A percentile compares a stretch with the other conserved stretches of the same genome.
These are phyloP conservation scores for Argynnis bischoffii DNA, from an alignment of 2,888 invertebrate species.

Conservation along the genomic window DNA sequence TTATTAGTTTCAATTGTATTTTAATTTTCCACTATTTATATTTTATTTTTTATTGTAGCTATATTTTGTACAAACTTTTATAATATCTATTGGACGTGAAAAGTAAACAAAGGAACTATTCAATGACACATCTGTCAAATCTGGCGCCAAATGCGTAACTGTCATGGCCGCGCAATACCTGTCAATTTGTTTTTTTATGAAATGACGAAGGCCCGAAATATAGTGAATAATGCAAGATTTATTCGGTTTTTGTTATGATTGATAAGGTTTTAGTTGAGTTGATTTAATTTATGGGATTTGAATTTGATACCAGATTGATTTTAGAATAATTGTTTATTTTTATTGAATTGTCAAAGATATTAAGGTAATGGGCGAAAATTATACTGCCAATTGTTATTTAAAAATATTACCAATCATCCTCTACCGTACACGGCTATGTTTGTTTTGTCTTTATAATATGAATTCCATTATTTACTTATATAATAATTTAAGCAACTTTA, in stretches of 20 bases:
- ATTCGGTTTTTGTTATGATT: constrained; percentile 35
- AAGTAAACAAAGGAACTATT: constrained; percentile 33
- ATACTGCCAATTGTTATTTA: too few species aligned
- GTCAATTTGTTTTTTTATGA: constrained; percentile 46
- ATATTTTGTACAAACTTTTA: neutral
- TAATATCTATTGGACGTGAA: neutral
- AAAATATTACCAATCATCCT: too few species aligned
- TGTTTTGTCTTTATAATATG: too few species aligned
- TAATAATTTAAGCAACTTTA: too few species aligned
- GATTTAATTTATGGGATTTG: constrained; percentile 15
- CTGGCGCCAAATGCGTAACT: constrained; percentile 43
- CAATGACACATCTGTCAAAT: constrained; percentile 43
- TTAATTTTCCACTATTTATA: too few species aligned
- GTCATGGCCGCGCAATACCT: constrained; percentile 44
- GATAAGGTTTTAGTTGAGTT: constrained; percentile 27
- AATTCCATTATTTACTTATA: too few species aligned
- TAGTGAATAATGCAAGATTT: constrained; percentile 36
- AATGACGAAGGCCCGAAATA: constrained; percentile 44
- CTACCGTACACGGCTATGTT: too few species aligned
- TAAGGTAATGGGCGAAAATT: too few species aligned
- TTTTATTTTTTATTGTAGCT: too few species aligned
- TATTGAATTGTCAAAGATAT: neutral
- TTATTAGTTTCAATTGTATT: too few species aligned
- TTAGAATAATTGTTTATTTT: neutral
- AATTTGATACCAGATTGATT: neutral